Evolutionary conservation across 2,888 invertebrate species (phyloP), one percentile per base, ranked within the genome.

Genomic region (Alcis repandata): DNA sequence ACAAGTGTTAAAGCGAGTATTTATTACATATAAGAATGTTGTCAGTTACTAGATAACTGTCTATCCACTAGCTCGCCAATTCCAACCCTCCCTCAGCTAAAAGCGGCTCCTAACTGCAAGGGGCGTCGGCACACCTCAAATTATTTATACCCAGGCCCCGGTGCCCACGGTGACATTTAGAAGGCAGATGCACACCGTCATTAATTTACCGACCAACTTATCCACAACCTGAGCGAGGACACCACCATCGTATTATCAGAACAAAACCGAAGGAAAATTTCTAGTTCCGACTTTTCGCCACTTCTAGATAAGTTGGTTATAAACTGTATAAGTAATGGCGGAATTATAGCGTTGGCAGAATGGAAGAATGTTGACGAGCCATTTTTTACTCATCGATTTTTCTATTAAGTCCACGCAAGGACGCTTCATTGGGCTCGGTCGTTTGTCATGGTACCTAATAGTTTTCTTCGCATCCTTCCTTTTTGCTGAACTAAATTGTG

Each of bases 171-270:
- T 72, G 71, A 71, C 70, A 71, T 72, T 71, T 71, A 69, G 60
- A 65, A 51, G 65, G 72, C 73, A 72, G 74, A 75, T 76, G 76
- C 64, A 61, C 45, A 27, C 63, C 65, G 64, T 71, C 70, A 69
- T 72, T 73, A 76, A 74, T 71, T 71, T 69, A 36, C 36, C 32
- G 17, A 36, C 51, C 51, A 19, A 36, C 51, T 51, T 20, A 38
- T 32, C 20, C 10, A 15, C 4, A 9, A 46, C 46, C 9, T 15
- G 0, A 46, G 7, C 3, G 17, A 7, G 13, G 49, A 33, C 17
- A 36, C 33, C 36, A 36, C 20, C 8, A 19, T 36, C 20, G 36
- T 36, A 51, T 19, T 51, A 9, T 13, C 19, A 8, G 15, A 13
- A 36, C 13, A 20, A 51, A 49, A 15, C 17, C 3, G 8, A 15